A percentile compares a stretch with the other conserved stretches of the same genome.
Conservation (phyloP, 2,888 invertebrate species). For the Zhengitettix transpicula region DNA sequence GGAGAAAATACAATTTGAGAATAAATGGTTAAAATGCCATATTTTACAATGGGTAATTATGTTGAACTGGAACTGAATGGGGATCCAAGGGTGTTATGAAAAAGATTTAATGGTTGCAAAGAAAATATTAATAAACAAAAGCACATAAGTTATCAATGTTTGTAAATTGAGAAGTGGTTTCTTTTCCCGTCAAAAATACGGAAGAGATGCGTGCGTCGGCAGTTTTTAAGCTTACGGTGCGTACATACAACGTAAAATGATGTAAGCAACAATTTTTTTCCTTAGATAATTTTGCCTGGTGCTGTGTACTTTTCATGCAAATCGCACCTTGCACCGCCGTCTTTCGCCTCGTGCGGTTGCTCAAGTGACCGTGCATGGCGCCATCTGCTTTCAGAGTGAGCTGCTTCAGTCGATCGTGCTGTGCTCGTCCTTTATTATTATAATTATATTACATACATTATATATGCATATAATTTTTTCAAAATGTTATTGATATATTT, state of each 20-base stretch:
- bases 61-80: not conserved
- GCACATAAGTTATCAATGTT: conserved; percentile 1
- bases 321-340: not conserved
- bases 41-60: conserved; percentile 4
- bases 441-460: not conserved
- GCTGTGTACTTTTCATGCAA: not conserved
- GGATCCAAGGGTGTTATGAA: not conserved
- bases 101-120: no score
- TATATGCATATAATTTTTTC: not conserved
- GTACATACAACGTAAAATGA: no score
- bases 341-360: not conserved
- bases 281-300: not conserved
- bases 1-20: no score
- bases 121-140: no score
- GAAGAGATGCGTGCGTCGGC: conserved; percentile 2
- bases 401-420: not conserved
- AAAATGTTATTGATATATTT: conserved; percentile 1
- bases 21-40: not conserved
- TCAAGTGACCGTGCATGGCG: not conserved
- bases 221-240: conserved; percentile 4
- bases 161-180: not conserved
- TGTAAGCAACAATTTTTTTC: not conserved
- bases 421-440: conserved; percentile 1
- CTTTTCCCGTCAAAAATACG: not conserved
- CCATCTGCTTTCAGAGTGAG: not conserved